Conservation (phyloP, 2,797 vertebrate species). For the Cossypha dichroa region DNA sequence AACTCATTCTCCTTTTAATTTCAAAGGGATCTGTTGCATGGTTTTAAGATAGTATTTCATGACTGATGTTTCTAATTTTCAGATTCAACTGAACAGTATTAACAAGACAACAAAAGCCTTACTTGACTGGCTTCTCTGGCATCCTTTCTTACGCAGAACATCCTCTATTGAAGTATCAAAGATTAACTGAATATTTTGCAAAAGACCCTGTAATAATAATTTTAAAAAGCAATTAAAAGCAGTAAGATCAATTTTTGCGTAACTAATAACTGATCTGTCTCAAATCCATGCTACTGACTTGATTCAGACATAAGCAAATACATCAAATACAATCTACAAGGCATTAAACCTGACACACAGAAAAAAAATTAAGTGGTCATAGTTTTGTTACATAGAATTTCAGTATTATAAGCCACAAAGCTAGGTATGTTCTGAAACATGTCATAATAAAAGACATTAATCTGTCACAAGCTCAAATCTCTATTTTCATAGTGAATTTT, state of each 20-base stretch:
- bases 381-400: neutral
- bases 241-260: neutral
- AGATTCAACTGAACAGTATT: neutral
- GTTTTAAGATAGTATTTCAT: neutral
- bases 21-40: neutral
- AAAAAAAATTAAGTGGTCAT: neutral
- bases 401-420: neutral
- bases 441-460: neutral
- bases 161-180: slow-evolving; percentile 90
- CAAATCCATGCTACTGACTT: neutral
- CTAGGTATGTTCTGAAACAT: neutral
- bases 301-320: neutral
- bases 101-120: slow-evolving; percentile 33
- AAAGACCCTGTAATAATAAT: slow-evolving; percentile 85
- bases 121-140: slow-evolving; percentile 87
- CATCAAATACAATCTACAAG: neutral
- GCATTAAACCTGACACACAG: neutral
- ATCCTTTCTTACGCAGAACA: slow-evolving; percentile 87
- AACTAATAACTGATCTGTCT: neutral
- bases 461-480: neutral
- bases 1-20: neutral
- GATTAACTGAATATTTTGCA: slow-evolving; percentile 90
- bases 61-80: neutral
- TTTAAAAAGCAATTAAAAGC: neutral
- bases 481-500: neutral